A percentile compares a stretch with the other conserved stretches of the same genome.
Evolutionary conservation across 2,888 invertebrate species (phyloP).

Genomic region (Theristus sp.): DNA sequence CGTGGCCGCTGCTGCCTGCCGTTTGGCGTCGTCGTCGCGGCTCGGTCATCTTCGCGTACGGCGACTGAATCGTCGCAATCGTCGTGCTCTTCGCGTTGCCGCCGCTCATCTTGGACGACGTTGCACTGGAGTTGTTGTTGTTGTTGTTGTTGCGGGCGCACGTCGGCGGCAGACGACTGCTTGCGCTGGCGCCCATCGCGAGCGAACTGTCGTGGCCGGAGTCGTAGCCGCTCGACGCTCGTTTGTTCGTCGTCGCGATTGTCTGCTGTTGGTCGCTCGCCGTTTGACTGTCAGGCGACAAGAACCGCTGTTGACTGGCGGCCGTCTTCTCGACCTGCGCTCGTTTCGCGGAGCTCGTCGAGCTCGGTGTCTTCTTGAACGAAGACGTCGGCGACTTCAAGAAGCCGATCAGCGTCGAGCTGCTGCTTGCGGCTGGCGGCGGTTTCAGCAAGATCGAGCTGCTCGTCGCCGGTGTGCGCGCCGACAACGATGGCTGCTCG

Average conservation of each 20-base stretch:
- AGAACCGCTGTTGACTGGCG: too few species aligned
- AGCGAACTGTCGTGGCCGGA: slow-evolving; percentile 30
- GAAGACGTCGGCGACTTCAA: slow-evolving; percentile 5
- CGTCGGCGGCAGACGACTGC: not conserved
- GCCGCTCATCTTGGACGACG: not conserved
- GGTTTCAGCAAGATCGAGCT: too few species aligned
- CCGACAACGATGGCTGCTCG: too few species aligned
- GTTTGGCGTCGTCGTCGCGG: slow-evolving; percentile 16
- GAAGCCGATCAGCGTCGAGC: slow-evolving; percentile 3
- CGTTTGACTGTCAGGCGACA: too few species aligned
- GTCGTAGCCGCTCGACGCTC: slow-evolving; percentile 23
- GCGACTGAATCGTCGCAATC: slow-evolving; percentile 27
- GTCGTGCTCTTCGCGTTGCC: not conserved
- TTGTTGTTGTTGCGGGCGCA: not conserved
- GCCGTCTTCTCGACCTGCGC: too few species aligned
- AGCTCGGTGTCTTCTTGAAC: not conserved
- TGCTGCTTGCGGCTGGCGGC: not conserved
- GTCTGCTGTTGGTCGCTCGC: too few species aligned
- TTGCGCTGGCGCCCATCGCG: not conserved
- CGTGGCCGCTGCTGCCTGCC: slow-evolving; percentile 31
- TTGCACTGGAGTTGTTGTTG: too few species aligned
- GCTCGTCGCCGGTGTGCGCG: too few species aligned
- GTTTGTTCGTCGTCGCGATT: too few species aligned
- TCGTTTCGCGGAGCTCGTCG: not conserved
- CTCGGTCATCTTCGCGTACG: slow-evolving; percentile 32